Conservation (phyloP, 2,113 vertebrate genomes). For the Heliornis fulica region DNA sequence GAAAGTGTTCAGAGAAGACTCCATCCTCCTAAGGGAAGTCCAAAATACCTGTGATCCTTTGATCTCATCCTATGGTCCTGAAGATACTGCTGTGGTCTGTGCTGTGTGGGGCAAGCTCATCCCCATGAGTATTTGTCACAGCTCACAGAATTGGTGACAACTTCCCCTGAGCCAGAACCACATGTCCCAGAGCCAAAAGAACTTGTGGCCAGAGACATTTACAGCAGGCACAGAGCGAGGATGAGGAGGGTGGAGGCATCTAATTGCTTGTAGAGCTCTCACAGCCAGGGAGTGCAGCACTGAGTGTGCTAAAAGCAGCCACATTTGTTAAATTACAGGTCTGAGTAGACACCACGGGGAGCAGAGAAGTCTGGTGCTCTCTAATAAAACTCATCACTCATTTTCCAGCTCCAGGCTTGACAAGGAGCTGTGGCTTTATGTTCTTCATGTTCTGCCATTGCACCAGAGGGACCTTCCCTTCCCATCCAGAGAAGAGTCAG, state of each 20-base stretch:
- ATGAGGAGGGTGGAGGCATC: background rate
- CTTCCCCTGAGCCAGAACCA: background rate
- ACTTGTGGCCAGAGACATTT: background rate
- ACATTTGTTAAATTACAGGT: background rate
- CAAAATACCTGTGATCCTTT: no score
- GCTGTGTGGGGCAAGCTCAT: background rate
- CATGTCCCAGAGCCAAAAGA: background rate
- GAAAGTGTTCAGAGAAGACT: background rate
- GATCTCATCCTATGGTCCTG: background rate
- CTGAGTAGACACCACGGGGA: background rate
- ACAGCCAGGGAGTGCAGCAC: background rate
- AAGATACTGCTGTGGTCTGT: background rate
- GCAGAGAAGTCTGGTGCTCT: background rate
- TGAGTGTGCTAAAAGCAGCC: background rate
- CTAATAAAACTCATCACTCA: background rate
- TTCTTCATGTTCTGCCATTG: background rate
- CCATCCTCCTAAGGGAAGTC: background rate
- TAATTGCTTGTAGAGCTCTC: background rate
- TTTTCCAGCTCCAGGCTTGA: background rate
- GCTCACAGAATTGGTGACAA: background rate
- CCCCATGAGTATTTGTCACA: background rate
- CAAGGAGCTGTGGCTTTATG: background rate
- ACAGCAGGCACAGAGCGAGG: accelerated
- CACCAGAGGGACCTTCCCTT: background rate
- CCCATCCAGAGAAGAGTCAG: background rate